These are phyloP conservation scores for Rhinolophus sinicus DNA, from an alignment of 2,113 vertebrate genomes.

Conservation along the genomic window DNA sequence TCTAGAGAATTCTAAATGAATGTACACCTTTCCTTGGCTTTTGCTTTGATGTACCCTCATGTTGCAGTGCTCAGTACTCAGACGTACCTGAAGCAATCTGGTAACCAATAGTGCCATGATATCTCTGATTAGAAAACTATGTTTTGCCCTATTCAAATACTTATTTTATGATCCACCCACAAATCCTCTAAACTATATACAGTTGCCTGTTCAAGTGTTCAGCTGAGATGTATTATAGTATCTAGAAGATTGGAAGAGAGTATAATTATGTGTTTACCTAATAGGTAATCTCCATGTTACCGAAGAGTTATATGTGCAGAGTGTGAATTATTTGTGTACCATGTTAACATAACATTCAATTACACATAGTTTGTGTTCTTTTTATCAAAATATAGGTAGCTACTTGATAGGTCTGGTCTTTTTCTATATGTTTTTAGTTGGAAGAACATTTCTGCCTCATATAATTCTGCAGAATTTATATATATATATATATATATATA, in stretches of 20 bases:
- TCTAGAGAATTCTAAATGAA: conserved; percentile 47
- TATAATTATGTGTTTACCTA: conserved; percentile 46
- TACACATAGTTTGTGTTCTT: neutral
- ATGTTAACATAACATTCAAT: neutral
- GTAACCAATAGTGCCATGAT: neutral
- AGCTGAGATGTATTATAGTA: neutral
- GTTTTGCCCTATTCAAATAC: conserved; percentile 43
- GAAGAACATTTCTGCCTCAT: neutral
- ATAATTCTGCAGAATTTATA: too few relatives aligned
- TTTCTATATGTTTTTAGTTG: neutral
- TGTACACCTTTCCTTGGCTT: neutral
- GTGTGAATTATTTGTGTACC: neutral
- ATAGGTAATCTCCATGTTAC: conserved; percentile 35
- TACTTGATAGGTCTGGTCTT: neutral
- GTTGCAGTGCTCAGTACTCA: neutral
- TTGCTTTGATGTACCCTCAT: neutral
- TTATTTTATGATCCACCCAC: neutral
- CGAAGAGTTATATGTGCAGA: neutral
- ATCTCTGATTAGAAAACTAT: neutral
- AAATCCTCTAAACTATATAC: neutral
- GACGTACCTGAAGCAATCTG: neutral
- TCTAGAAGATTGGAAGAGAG: conserved; percentile 8
- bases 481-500: too few relatives aligned
- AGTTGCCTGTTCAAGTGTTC: neutral
- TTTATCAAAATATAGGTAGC: conserved; percentile 13